These are phyloP conservation scores for Acromyrmex charruanus DNA, from an alignment of 1,140 invertebrate genomes.

Conservation along the genomic window DNA sequence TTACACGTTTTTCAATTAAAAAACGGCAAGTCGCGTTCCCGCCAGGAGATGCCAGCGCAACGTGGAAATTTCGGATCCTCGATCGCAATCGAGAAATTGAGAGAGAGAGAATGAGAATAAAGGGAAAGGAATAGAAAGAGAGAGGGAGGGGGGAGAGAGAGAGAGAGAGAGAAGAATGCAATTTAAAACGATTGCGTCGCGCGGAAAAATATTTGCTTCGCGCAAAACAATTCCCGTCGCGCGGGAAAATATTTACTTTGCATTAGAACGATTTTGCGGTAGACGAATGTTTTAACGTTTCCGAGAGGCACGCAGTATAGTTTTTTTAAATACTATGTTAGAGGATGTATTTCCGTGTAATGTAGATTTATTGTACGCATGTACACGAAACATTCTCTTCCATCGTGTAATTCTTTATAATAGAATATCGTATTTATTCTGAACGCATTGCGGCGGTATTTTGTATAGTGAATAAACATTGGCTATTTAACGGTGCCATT, in stretches of 20 bases:
- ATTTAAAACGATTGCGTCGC: slow-evolving; percentile 56
- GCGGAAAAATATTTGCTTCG: slow-evolving; percentile 55
- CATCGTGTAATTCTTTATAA: slow-evolving; percentile 8
- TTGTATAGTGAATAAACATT: not conserved
- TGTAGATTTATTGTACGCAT: slow-evolving; percentile 13
- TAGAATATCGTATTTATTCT: not conserved
- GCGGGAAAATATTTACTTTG: slow-evolving; percentile 54
- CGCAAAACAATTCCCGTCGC: slow-evolving; percentile 51
- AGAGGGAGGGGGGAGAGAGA: not conserved
- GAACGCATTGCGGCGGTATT: not conserved
- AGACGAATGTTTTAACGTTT: slow-evolving; percentile 34
- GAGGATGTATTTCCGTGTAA: slow-evolving; percentile 14
- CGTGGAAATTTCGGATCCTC: slow-evolving; percentile 1
- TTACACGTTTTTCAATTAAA: slow-evolving; percentile 50
- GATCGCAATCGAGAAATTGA: slow-evolving; percentile 25
- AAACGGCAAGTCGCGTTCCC: slow-evolving; percentile 1
- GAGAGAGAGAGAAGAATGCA: not conserved
- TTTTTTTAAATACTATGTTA: not conserved
- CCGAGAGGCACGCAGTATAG: not conserved
- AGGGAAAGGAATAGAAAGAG: not conserved
- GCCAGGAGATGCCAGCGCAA: not conserved
- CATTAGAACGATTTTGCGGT: slow-evolving; percentile 54
- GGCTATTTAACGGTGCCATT: not conserved
- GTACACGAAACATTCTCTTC: not conserved
- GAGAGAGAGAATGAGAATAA: not conserved